Evolutionary conservation across 2,888 invertebrate species (phyloP), one percentile per base, ranked within the genome.

Genomic region (Ectemnius cavifrons): DNA sequence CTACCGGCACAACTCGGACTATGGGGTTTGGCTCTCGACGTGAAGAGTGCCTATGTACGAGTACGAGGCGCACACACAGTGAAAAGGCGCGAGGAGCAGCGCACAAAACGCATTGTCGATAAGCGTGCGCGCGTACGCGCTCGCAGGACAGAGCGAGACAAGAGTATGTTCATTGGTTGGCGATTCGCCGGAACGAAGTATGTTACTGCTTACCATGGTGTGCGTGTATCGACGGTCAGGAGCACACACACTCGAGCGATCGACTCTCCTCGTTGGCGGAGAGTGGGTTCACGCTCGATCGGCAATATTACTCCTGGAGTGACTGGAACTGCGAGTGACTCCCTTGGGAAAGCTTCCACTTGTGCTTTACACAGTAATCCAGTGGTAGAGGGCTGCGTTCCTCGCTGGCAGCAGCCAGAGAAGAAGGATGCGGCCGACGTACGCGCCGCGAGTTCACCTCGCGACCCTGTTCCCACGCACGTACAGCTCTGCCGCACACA

Each of bases 401-500:
- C 37, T 6, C 37, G 37, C 37, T 67, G 59, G 59, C 66, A 62
- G 18, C 47, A 67, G 49, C 45, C 45, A 20, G n/a, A 14, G 70
- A 57, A 60, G 69, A 77, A 20, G 27, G 61, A 57, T 56, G 62
- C 58, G 66, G 37, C 60, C 58, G 64, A 67, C 67, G 66, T 61
- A 47, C 23, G 23, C 23, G 23, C 23, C 16, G 71, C 71, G 71
- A 72, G 73, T 81, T 82, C 81, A 81, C 82, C 73, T 84, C 76
- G 69, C 84, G 76, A 81, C 82, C 80, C 82, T 79, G 85, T 83
- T 79, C 85, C 78, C 79, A 80, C 79, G 78, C 79, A 74, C 75
- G 59, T 69, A 80, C 65, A 75, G 67, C 69, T 52, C 37, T 11
- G 8, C 1, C 63, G 69, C 63, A 65, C 61, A 72, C 75, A 75